Evolutionary conservation across 2,797 vertebrate species (phyloP).

Genomic region (Dendrocincla fuliginosa): DNA sequence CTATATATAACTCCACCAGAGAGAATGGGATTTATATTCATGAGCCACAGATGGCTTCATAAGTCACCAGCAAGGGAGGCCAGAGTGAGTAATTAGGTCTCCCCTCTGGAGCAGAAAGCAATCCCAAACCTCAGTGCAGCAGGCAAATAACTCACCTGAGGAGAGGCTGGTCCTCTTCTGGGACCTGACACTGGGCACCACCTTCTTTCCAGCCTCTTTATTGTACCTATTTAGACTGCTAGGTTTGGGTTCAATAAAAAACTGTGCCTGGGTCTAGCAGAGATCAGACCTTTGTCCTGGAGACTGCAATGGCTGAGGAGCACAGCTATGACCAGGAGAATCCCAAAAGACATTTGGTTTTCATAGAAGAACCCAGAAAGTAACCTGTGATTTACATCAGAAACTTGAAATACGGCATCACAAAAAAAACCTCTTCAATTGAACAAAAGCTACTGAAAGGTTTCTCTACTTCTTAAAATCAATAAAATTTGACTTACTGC

Average conservation of each 20-base stretch:
- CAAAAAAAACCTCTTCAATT: neutral
- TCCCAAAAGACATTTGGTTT: neutral
- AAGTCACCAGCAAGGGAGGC: slow-evolving; percentile 17
- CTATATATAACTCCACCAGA: slow-evolving; percentile 31
- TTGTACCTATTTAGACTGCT: neutral
- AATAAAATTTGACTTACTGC: neutral
- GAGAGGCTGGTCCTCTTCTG: neutral
- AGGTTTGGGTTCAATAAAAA: neutral
- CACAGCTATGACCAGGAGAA: neutral
- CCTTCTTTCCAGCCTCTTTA: neutral
- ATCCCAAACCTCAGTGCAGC: neutral
- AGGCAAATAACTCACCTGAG: neutral
- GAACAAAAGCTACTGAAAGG: fast-evolving
- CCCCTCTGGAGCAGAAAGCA: neutral
- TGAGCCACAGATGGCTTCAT: slow-evolving; percentile 32
- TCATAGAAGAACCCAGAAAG: neutral
- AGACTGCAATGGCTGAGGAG: too few species aligned
- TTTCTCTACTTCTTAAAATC: neutral
- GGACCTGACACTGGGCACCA: neutral
- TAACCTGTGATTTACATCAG: neutral
- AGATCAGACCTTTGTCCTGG: neutral
- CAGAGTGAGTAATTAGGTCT: slow-evolving; percentile 31
- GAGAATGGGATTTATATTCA: slow-evolving; percentile 61
- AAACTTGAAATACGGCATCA: neutral
- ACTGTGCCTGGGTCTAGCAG: neutral